Evolutionary conservation across 2,797 vertebrate species (phyloP), one percentile per base, ranked within the genome.

Genomic region (Cygnus olor): DNA sequence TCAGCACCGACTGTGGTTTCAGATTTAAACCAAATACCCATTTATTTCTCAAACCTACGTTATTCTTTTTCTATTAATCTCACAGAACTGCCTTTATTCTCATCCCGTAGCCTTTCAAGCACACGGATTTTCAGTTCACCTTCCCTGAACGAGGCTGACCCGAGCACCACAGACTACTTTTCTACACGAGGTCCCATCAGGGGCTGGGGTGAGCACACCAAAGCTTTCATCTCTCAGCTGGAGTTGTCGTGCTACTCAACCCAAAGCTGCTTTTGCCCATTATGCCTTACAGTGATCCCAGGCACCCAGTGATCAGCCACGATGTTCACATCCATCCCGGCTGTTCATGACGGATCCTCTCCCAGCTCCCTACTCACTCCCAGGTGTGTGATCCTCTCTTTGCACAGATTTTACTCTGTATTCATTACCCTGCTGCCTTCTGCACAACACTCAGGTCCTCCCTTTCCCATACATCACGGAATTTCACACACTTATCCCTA

Each of bases 281-380:
- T 47, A 32, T 22, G 45, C 44, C 54, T 53, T n/a, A 2, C 7
- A 57, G 56, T 5, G 28, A 61, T 44, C 45, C 34, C 34, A 34
- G 34, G 34, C 34, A 34, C 34, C 34, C 7, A 57, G 56, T 6
- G 28, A 61, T 44, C 45, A 53, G 36, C 14, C 27, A n/a, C 25
- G 6, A 28, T 2, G 4, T 1, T 5, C 1, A 38, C 11, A 19
- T 49, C 18, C 38, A 38, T 14, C 58, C 30, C 7, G 0, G 70
- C 4, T 61, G 10, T 57, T 63, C 30, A 32, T 10, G 38, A 30
- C 5, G 38, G 38, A 38, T 38, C 38, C 38, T 38, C 11, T 38
- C 38, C 38, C 38, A 57, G 9, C 9, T 49, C 60, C 63, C 68
- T 14, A 7, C 5, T 24, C 61, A 65, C 10, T 57, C 14, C 28